These are phyloP conservation scores for Propsilocerus akamusi DNA, from an alignment of 1,140 invertebrate species.

Conservation along the genomic window DNA sequence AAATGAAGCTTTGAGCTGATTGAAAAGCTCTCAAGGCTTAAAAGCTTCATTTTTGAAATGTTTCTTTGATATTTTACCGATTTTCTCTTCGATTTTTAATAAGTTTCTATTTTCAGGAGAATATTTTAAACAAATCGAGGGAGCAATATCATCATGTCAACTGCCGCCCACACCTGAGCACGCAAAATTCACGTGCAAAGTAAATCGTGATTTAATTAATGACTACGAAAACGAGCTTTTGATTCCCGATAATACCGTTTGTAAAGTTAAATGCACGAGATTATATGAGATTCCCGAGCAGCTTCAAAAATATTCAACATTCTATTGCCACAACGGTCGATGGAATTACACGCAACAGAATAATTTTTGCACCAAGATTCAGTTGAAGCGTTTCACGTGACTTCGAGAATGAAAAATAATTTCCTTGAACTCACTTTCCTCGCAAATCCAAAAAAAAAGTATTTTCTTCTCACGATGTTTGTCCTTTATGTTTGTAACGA, in stretches of 20 bases:
- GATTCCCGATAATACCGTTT: not conserved
- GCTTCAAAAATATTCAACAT: not conserved
- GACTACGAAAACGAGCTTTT: not conserved
- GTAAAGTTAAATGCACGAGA: not conserved
- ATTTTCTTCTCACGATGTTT: no score
- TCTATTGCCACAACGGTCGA: not conserved
- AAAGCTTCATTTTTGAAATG: no score
- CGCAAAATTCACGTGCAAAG: constrained; percentile 1
- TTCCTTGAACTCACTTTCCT: no score
- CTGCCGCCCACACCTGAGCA: not conserved
- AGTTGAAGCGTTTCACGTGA: not conserved
- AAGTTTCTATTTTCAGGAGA: not conserved
- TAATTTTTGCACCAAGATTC: not conserved
- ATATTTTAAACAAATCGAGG: not conserved
- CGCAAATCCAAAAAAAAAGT: no score
- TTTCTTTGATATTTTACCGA: no score
- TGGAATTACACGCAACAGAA: not conserved
- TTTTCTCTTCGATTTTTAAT: no score
- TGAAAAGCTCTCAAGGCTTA: no score
- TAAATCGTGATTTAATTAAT: not conserved
- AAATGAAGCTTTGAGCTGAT: no score
- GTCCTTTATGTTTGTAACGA: no score
- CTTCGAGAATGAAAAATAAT: no score
- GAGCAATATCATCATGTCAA: not conserved
- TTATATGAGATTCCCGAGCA: not conserved